Conservation (phyloP, 2,113 vertebrate species). For the Toxostoma redivivum region DNA sequence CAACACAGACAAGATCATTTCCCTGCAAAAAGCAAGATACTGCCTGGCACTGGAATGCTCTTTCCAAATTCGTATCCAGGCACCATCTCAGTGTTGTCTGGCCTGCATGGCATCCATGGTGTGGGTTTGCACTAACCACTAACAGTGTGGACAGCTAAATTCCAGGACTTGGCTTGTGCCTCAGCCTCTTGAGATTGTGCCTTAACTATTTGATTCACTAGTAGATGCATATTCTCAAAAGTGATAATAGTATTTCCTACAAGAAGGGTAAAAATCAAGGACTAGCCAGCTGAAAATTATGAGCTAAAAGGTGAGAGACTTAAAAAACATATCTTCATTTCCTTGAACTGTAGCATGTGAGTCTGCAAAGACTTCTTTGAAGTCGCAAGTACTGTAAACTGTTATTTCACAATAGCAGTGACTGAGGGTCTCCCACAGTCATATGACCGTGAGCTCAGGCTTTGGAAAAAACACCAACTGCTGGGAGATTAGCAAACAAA, state of each 20-base stretch:
- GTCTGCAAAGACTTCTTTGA: background rate
- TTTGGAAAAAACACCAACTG: background rate
- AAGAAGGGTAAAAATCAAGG: background rate
- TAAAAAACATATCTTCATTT: background rate
- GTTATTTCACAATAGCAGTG: background rate
- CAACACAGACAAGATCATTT: background rate
- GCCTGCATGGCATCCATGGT: background rate
- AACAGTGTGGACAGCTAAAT: background rate
- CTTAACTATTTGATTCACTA: background rate
- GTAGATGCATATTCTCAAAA: background rate
- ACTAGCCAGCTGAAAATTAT: background rate
- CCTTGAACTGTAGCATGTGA: background rate
- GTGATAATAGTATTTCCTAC: background rate
- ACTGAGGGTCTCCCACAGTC: background rate
- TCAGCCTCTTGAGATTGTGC: background rate
- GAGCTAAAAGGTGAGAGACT: background rate
- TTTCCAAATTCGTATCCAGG: background rate
- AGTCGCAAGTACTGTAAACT: background rate
- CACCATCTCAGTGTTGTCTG: background rate
- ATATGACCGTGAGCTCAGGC: background rate
- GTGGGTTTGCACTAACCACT: background rate
- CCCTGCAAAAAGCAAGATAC: background rate
- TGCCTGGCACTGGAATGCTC: background rate
- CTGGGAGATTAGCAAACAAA: slow-evolving; percentile 26
- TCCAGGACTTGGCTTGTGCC: background rate